Conservation (phyloP, 2,888 invertebrate genomes). For the Drosophila tanythrix region DNA sequence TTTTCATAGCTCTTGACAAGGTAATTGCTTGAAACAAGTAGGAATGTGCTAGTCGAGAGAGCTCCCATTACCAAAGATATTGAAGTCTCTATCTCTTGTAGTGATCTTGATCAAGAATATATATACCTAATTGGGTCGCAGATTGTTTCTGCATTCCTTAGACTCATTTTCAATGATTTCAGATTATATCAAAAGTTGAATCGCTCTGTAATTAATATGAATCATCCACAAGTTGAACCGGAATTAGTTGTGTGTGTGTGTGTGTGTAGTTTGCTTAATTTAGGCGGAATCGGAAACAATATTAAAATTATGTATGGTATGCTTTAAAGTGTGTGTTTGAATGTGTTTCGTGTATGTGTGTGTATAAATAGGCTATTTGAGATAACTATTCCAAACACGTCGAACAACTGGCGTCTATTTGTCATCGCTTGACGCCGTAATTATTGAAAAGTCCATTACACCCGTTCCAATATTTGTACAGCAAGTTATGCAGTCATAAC, state of each 20-base stretch:
- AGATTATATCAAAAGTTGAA: not conserved
- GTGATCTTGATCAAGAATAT: not conserved
- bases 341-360: not conserved
- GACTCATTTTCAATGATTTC: not conserved
- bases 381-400: slow-evolving; percentile 57
- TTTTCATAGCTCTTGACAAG: no score
- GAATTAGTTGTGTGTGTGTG: slow-evolving; percentile 38
- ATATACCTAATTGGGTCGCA: not conserved
- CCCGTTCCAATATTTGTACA: slow-evolving; percentile 60
- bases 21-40: not conserved
- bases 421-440: slow-evolving; percentile 43
- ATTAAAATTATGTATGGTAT: slow-evolving; percentile 22
- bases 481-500: slow-evolving; percentile 25
- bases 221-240: slow-evolving; percentile 51
- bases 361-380: not conserved
- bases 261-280: slow-evolving; percentile 7
- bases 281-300: slow-evolving; percentile 61
- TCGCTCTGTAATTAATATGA: slow-evolving; percentile 23
- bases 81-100: not conserved
- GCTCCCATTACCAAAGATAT: no score
- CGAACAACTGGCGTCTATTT: slow-evolving; percentile 41
- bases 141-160: not conserved
- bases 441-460: slow-evolving; percentile 56
- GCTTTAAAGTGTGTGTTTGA: not conserved
- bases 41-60: not conserved